These are phyloP conservation scores for Bradynema listronoti DNA, from an alignment of 1,140 invertebrate genomes.

Conservation along the genomic window DNA sequence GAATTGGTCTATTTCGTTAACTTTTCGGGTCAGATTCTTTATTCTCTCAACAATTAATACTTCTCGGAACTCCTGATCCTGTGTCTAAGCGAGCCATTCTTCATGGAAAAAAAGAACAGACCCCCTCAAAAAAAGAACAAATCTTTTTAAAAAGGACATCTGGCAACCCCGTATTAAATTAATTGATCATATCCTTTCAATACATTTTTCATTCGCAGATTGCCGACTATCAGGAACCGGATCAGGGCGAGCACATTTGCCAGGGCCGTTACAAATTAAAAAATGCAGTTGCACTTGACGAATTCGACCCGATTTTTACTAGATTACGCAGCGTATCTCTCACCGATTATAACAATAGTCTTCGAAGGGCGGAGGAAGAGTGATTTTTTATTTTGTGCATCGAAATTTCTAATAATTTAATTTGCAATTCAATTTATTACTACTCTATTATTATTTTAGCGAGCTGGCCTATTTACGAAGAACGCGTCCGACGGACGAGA, in stretches of 20 bases:
- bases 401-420: not conserved
- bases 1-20: too few species aligned
- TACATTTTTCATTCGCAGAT: constrained; percentile 4
- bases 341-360: constrained; percentile 1
- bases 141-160: too few species aligned
- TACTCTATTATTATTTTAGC: constrained; percentile 4
- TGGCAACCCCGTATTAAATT: too few species aligned
- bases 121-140: too few species aligned
- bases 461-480: constrained; percentile 1
- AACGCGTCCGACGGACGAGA: not conserved
- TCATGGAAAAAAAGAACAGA: too few species aligned
- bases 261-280: constrained; percentile 11
- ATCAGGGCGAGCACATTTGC: constrained; percentile 5
- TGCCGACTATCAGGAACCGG: constrained; percentile 9
- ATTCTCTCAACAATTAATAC: too few species aligned
- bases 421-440: not conserved
- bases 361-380: not conserved
- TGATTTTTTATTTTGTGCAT: constrained; percentile 3
- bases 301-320: constrained; percentile 16
- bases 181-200: too few species aligned
- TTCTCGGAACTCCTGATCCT: too few species aligned
- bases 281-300: constrained; percentile 7
- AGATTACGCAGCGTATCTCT: not conserved
- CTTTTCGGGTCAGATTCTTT: too few species aligned
- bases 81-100: too few species aligned